Conservation (phyloP, 2,888 invertebrate genomes). For the Coronaproctus castanopsis region DNA sequence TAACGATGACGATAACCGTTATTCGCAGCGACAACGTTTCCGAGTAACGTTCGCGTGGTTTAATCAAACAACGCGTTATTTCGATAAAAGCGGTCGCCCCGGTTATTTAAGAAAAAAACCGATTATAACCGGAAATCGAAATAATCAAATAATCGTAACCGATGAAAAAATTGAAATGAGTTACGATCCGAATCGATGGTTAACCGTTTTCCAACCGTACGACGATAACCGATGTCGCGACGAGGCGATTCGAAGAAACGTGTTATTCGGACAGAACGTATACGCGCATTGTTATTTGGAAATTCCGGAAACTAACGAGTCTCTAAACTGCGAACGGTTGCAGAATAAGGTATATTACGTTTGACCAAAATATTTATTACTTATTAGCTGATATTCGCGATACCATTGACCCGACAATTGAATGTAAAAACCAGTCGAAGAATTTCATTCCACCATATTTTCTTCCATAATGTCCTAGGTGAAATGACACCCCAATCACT, state of each 20-base stretch:
- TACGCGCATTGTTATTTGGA: constrained; percentile 14
- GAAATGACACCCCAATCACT: too few relatives aligned
- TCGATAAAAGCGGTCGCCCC: constrained; percentile 46
- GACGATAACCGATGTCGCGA: constrained; percentile 23
- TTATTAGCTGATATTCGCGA: too few relatives aligned
- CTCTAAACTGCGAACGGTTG: constrained; percentile 12
- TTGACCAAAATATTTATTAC: too few relatives aligned
- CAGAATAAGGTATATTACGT: constrained; percentile 16
- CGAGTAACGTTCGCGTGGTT: constrained; percentile 19
- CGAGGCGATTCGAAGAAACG: constrained; percentile 7
- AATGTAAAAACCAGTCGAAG: too few relatives aligned
- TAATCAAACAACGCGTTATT: constrained; percentile 17
- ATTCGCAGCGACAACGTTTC: constrained; percentile 21
- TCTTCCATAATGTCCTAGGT: too few relatives aligned
- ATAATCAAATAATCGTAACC: background rate
- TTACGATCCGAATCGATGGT: constrained; percentile 20
- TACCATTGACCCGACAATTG: too few relatives aligned
- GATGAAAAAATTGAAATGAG: constrained; percentile 18
- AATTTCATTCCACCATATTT: too few relatives aligned
- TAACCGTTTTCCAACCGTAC: constrained; percentile 24
- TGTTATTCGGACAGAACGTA: constrained; percentile 16
- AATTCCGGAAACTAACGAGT: constrained; percentile 3
- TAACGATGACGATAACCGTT: constrained; percentile 13
- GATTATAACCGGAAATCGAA: constrained; percentile 31
- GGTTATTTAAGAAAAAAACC: constrained; percentile 50